These are phyloP conservation scores for Tupaia chinensis DNA, from an alignment of 2,113 vertebrate species.

Conservation along the genomic window DNA sequence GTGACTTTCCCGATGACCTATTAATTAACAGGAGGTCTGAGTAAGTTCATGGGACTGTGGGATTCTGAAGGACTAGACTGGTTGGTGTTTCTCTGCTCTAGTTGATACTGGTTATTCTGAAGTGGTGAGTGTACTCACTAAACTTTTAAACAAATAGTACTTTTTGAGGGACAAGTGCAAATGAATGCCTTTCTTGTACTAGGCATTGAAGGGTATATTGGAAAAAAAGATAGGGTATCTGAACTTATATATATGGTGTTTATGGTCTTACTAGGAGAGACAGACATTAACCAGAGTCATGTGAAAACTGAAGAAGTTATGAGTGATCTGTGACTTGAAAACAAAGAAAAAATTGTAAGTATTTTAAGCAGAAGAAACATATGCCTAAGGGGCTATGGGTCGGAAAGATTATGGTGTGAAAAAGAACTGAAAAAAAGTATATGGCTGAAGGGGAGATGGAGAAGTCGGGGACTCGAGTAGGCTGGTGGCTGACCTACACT, in stretches of 20 bases:
- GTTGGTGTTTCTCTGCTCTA: background rate
- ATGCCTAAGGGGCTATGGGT: background rate
- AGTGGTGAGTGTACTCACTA: background rate
- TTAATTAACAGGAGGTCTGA: background rate
- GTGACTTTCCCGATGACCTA: no score
- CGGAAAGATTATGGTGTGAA: background rate
- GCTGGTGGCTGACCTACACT: no score
- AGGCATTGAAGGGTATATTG: background rate
- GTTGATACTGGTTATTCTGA: background rate
- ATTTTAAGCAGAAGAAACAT: background rate
- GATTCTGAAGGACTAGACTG: background rate
- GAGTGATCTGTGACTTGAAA: background rate
- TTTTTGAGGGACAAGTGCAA: slow-evolving; percentile 10
- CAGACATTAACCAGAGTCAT: background rate
- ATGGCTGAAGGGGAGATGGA: no score
- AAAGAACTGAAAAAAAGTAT: background rate
- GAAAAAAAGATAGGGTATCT: background rate
- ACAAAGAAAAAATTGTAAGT: background rate
- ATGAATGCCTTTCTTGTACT: background rate
- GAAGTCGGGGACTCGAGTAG: no score
- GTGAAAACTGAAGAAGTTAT: background rate
- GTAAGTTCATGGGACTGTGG: background rate
- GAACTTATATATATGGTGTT: background rate
- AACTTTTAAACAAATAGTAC: background rate
- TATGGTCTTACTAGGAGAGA: background rate